Percentiles rank a stretch among this genome's conserved stretches.
These are phyloP conservation scores for Nomada flava DNA, from an alignment of 2,888 invertebrate species.

Conservation along the genomic window DNA sequence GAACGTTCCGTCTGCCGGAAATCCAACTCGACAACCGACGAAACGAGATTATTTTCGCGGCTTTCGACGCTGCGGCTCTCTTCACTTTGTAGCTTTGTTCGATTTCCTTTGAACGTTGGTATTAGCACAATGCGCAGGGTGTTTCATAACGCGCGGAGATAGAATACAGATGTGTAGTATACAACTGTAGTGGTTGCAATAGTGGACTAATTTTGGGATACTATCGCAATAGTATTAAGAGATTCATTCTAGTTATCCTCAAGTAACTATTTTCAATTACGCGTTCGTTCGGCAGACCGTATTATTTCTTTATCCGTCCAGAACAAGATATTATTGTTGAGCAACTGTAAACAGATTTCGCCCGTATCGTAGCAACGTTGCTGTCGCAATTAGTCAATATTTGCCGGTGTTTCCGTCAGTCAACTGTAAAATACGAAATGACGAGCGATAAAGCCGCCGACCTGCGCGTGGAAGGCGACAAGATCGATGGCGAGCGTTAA, in stretches of 20 bases:
- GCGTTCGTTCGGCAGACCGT: too few relatives aligned
- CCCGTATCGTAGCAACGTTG: not conserved
- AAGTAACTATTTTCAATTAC: too few relatives aligned
- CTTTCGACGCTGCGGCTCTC: not conserved
- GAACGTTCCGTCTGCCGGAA: constrained; percentile 17
- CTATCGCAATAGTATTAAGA: too few relatives aligned
- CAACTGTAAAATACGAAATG: not conserved
- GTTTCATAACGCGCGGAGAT: too few relatives aligned
- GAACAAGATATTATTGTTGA: not conserved
- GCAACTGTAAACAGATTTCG: not conserved
- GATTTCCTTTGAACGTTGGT: too few relatives aligned
- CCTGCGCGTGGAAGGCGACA: constrained; percentile 2
- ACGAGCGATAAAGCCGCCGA: not conserved
- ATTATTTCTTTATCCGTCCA: too few relatives aligned
- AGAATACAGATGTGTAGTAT: too few relatives aligned
- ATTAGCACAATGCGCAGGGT: too few relatives aligned
- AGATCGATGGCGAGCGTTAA: constrained; percentile 46
- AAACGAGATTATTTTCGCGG: constrained; percentile 60
- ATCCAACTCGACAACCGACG: constrained; percentile 12
- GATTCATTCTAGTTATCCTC: too few relatives aligned
- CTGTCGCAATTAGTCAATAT: not conserved
- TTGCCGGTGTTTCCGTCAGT: not conserved
- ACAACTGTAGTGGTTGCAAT: too few relatives aligned
- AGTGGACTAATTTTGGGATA: too few relatives aligned
- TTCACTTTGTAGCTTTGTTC: not conserved